Percentiles rank a stretch among this genome's conserved stretches.
Conservation (phyloP, 2,888 invertebrate species). For the Agrotis clavis region DNA sequence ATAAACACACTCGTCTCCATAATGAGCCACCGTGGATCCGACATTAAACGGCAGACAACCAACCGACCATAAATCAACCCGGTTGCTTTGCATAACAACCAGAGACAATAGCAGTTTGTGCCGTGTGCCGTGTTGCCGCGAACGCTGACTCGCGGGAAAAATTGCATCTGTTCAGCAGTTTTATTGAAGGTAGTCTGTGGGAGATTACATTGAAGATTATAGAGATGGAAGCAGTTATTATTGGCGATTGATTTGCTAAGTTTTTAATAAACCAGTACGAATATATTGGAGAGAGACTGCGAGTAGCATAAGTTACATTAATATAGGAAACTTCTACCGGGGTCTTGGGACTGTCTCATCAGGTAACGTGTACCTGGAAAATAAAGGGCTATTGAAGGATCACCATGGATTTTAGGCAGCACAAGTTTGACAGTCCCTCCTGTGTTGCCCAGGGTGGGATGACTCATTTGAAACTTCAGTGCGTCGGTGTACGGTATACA, state of each 20-base stretch:
- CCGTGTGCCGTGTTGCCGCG: constrained; percentile 30
- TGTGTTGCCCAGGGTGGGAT: too few relatives aligned
- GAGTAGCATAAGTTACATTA: too few relatives aligned
- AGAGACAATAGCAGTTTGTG: constrained; percentile 50
- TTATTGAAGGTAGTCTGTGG: neutral
- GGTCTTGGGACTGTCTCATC: too few relatives aligned
- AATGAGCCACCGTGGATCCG: constrained; percentile 52
- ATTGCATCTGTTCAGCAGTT: constrained; percentile 41
- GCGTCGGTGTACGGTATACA: too few relatives aligned
- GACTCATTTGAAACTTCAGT: too few relatives aligned
- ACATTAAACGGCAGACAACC: constrained; percentile 54
- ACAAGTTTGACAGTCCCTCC: too few relatives aligned
- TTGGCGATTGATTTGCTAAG: neutral
- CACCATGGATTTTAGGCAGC: too few relatives aligned
- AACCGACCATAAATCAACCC: constrained; percentile 53
- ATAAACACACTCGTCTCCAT: constrained; percentile 38
- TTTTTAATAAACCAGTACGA: too few relatives aligned
- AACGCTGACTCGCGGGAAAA: constrained; percentile 48
- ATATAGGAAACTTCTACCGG: too few relatives aligned
- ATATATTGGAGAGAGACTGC: too few relatives aligned
- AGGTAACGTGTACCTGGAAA: too few relatives aligned
- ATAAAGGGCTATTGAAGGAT: too few relatives aligned
- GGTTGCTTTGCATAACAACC: constrained; percentile 59
- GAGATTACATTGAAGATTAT: neutral
- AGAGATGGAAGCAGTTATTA: neutral